Conservation (phyloP, 2,797 vertebrate species). For the Lagocephalus sceleratus region DNA sequence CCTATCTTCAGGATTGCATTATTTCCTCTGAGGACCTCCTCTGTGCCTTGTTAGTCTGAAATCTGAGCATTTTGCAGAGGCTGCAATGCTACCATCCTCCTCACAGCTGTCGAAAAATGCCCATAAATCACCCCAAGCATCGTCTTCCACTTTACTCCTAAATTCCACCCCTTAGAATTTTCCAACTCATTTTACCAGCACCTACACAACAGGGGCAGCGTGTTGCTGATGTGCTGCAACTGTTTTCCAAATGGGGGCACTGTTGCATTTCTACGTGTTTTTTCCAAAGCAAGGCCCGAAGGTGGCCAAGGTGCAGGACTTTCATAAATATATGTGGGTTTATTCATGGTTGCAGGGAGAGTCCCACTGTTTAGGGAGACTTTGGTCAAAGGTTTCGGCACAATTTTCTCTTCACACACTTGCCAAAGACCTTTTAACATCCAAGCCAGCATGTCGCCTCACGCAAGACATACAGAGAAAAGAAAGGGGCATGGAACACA, state of each 20-base stretch:
- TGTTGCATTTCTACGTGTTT: conserved; percentile 57
- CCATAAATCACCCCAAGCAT: conserved; percentile 64
- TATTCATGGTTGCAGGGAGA: conserved; percentile 55
- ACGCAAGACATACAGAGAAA: conserved; percentile 27
- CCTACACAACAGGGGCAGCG: conserved; percentile 27
- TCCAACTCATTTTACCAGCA: conserved; percentile 36
- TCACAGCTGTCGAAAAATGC: conserved; percentile 56
- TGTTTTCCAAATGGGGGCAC: conserved; percentile 60
- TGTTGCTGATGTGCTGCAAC: conserved; percentile 24
- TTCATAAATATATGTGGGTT: conserved; percentile 33
- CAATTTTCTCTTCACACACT: conserved; percentile 52
- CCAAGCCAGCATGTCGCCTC: conserved; percentile 38
- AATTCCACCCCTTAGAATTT: conserved; percentile 59
- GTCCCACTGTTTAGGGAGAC: conserved; percentile 52
- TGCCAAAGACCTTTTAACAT: conserved; percentile 53
- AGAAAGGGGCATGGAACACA: conserved; percentile 1
- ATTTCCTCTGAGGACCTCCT: conserved; percentile 43
- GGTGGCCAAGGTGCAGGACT: conserved; percentile 24
- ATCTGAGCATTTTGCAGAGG: conserved; percentile 59
- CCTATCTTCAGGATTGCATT: conserved; percentile 44
- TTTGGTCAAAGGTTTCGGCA: conserved; percentile 59
- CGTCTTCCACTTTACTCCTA: conserved; percentile 55
- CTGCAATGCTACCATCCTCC: conserved; percentile 63
- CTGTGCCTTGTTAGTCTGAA: conserved; percentile 59
- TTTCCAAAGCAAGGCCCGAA: conserved; percentile 12